Evolutionary conservation across 2,113 vertebrate species (phyloP).

Genomic region (Lamprotornis superbus): DNA sequence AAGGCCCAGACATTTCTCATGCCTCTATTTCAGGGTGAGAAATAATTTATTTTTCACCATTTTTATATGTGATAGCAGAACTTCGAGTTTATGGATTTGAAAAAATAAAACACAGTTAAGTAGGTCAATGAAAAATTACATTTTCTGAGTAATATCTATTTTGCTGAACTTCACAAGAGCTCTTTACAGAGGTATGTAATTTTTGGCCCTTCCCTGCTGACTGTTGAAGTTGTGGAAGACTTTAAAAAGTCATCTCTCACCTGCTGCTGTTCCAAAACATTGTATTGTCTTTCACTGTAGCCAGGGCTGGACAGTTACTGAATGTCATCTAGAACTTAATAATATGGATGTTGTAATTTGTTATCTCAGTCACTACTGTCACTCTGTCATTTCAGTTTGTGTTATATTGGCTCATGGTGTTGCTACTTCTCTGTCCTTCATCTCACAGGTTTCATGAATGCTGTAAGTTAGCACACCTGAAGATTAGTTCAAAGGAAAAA

Average conservation of each 20-base stretch:
- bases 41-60: neutral
- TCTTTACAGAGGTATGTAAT: neutral
- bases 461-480: neutral
- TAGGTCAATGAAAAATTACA: neutral
- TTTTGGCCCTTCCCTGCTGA: constrained; percentile 34
- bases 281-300: constrained; percentile 45
- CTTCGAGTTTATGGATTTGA: neutral
- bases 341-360: constrained; percentile 71
- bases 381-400: constrained; percentile 66
- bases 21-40: neutral
- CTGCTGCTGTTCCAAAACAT: constrained; percentile 17
- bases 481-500: neutral
- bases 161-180: neutral
- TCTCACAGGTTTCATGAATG: neutral
- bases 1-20: neutral
- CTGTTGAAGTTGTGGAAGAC: neutral
- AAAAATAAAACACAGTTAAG: neutral
- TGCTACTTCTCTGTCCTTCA: constrained; percentile 14
- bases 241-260: constrained; percentile 23
- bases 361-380: constrained; percentile 67
- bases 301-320: constrained; percentile 68
- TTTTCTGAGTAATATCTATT: neutral
- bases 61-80: neutral
- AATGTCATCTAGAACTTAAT: constrained; percentile 55
- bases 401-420: neutral